Percentiles rank a stretch among this genome's conserved stretches.
Evolutionary conservation across 53 echinoderm and acorn worm species (phyloP).

Genomic region (Zoroaster sp.): DNA sequence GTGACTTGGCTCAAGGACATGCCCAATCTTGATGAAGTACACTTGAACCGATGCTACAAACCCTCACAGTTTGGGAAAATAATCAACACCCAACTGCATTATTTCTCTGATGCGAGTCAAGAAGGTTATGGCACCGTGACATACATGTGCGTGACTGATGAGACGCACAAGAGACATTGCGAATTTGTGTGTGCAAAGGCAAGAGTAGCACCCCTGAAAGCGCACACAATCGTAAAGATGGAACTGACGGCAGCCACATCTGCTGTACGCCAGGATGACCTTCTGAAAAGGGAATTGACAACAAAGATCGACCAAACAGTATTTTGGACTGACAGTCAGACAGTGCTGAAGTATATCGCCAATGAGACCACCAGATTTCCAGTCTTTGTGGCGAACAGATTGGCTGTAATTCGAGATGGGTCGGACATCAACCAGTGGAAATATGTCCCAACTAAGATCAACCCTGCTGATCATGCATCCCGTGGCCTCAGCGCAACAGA

Average conservation of each 20-base stretch:
- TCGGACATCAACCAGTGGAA: neutral
- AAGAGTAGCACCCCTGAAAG: constrained; percentile 59
- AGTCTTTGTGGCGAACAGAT: constrained; percentile 33
- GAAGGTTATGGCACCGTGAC: constrained; percentile 62
- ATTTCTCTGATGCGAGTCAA: constrained; percentile 72
- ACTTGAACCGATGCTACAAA: constrained; percentile 57
- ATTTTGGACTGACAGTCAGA: constrained; percentile 33
- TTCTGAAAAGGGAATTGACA: constrained; percentile 31
- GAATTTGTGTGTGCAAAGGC: constrained; percentile 57
- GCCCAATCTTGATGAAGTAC: constrained; percentile 27
- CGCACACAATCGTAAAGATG: constrained; percentile 27
- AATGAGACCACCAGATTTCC: constrained; percentile 12
- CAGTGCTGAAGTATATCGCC: neutral
- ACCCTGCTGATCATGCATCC: too few species aligned
- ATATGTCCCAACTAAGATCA: constrained; percentile 1
- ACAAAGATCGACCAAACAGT: neutral
- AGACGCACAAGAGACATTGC: neutral
- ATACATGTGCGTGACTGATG: constrained; percentile 45
- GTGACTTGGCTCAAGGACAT: constrained; percentile 46
- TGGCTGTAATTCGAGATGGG: neutral
- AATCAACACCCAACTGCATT: constrained; percentile 51
- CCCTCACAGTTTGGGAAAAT: constrained; percentile 32
- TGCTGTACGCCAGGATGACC: constrained; percentile 10
- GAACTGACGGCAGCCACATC: constrained; percentile 26
- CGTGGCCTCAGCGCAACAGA: constrained; percentile 7